Base-by-base conservation (phyloP, 2,888 invertebrate species). In the Eristalis pertinax region DNA sequence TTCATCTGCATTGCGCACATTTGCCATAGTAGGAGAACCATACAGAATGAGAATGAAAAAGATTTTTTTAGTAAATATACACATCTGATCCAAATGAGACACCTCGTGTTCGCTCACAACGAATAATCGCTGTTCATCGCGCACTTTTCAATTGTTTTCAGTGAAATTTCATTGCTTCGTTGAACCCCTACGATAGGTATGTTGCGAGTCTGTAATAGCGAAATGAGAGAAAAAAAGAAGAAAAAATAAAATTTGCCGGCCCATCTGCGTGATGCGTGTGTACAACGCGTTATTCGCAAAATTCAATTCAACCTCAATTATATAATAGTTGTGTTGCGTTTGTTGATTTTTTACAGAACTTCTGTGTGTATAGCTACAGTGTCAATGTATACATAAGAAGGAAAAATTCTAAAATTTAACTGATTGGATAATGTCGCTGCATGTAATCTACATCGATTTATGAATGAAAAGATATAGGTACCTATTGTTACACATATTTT, bases 1-100 rank as follows among this genome's bases (percentile, higher is more conserved):
- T 64, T 80, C 83, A 87, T 87, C 87, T 87, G 87, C 87, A 87
- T 87, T 87, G 87, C 87, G 87, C 87, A 87, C 73, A 87, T 87
- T 87, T 80, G 69, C 64, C 63, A 67, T 68, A 63, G 68, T 63
- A 83, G 67, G 75, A 72, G 73, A 87, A 76, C 75, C 64, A 26
- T 58, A 73, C 38, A 24, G 67, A 72, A 41, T 56, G 41, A 65
- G 29, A 77, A 69, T 41, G 38, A 24, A 58, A 78, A 35, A 67
- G 13, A 26, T 24, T 60, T 70, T 24, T 60, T 70, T 86, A 78
- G 70, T 78, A 82, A 82, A 77, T 73, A 73, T 63, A 62, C 73
- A 81, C 83, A 83, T 87, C 72, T 87, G 83, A 79, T 79, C 68
- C 22, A 50, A 65, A 62, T 60, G 63, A 58, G 74, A 11, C 70